phyloP scores from a whole-genome alignment of 2,797 vertebrate species.

The Propithecus deckenii region DNA sequence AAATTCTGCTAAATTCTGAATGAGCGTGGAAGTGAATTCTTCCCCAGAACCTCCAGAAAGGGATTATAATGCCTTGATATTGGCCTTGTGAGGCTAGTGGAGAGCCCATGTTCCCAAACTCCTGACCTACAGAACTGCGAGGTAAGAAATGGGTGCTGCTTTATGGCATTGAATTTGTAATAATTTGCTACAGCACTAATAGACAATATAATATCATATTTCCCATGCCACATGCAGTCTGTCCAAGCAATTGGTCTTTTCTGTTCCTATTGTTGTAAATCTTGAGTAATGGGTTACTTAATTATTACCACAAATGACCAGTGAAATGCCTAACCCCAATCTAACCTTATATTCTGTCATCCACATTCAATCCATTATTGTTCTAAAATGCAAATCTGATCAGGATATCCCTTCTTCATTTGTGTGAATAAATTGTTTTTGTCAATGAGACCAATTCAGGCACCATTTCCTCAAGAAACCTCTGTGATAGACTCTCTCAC shows the following conservation, averaged over 20 bases:
- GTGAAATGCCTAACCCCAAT: not conserved
- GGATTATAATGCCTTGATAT: not conserved
- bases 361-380: not conserved
- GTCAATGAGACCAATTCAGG: not conserved
- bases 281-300: not conserved
- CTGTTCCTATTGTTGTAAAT: not conserved
- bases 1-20: not conserved
- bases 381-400: not conserved
- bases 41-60: not conserved
- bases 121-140: not conserved
- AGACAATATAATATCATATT: not conserved
- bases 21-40: not conserved
- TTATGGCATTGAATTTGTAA: not conserved
- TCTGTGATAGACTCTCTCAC: not conserved
- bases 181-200: not conserved
- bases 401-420: not conserved
- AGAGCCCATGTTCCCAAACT: not conserved
- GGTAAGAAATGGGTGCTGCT: not conserved
- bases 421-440: not conserved
- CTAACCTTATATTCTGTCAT: not conserved
- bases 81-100: not conserved
- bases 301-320: not conserved
- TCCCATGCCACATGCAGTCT: not conserved
- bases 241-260: not conserved
- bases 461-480: fast-evolving